A percentile compares a stretch with the other conserved stretches of the same genome.
These are phyloP conservation scores for Enteromius unitaeniatus DNA, from an alignment of 2,797 vertebrate genomes.

Conservation along the genomic window DNA sequence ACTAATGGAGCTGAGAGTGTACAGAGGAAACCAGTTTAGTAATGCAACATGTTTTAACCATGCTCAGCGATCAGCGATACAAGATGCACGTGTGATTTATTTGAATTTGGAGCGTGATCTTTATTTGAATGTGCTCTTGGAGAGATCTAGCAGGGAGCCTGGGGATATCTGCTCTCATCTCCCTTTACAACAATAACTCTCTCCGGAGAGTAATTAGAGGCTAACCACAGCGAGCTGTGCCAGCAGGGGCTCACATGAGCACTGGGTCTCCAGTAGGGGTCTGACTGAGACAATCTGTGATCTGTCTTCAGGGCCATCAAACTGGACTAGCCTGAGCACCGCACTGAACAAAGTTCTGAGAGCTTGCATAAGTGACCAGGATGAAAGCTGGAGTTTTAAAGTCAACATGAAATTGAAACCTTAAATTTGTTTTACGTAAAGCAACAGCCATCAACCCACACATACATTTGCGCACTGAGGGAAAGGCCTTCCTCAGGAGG, in stretches of 20 bases:
- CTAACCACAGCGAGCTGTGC: constrained; percentile 50
- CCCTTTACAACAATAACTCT: constrained; percentile 50
- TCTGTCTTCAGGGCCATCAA: constrained; percentile 19
- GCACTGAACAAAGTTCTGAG: background rate
- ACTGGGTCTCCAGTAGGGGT: constrained; percentile 31
- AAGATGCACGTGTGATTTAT: constrained; percentile 13
- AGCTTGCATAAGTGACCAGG: background rate
- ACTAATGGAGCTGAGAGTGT: background rate
- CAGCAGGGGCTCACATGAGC: constrained; percentile 47
- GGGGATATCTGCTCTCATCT: constrained; percentile 47
- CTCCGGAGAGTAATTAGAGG: constrained; percentile 61
- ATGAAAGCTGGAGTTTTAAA: background rate
- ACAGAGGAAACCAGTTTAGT: background rate
- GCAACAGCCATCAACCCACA: background rate
- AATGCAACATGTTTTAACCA: background rate
- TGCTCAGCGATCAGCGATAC: background rate
- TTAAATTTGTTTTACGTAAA: background rate
- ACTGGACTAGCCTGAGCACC: background rate
- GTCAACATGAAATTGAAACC: background rate
- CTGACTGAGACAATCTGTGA: constrained; percentile 29
- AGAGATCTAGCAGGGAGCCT: constrained; percentile 50
- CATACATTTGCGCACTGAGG: constrained; percentile 22
- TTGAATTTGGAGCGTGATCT: constrained; percentile 42
- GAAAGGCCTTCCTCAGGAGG: constrained; percentile 47
- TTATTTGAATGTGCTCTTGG: constrained; percentile 54